Evolutionary conservation across 2,797 vertebrate species (phyloP).

Genomic region (Sylvilagus floridanus): DNA sequence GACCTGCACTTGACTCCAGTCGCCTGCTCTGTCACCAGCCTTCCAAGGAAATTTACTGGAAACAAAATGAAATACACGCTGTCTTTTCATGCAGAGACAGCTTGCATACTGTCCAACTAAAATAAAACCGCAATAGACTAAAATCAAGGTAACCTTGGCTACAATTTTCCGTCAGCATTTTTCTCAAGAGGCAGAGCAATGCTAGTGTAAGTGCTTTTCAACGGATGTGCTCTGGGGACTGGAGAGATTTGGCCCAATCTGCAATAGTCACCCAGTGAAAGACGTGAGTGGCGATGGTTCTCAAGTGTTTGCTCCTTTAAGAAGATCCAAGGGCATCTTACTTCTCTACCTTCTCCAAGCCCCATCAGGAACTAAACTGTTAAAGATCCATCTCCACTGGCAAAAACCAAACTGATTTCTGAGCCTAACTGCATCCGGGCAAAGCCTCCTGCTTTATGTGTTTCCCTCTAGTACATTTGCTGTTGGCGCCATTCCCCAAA

Average conservation of each 20-base stretch:
- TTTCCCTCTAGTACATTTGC: background rate
- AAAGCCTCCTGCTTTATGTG: background rate
- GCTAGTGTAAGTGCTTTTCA: background rate
- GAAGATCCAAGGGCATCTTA: background rate
- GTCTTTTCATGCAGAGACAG: conserved; percentile 4
- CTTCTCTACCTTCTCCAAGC: background rate
- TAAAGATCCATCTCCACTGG: background rate
- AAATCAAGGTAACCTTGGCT: background rate
- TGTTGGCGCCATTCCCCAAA: background rate
- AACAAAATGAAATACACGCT: background rate
- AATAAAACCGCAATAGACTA: conserved; percentile 43
- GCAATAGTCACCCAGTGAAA: background rate
- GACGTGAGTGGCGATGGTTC: background rate
- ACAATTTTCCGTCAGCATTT: background rate
- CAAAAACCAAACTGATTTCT: conserved; percentile 54
- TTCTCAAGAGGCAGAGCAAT: background rate
- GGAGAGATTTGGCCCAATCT: background rate
- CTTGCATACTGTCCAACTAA: background rate
- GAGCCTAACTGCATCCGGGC: background rate
- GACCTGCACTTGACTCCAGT: background rate
- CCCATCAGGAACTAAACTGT: conserved; percentile 23
- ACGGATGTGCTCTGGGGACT: background rate
- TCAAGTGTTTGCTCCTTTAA: background rate
- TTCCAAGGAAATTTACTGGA: background rate
- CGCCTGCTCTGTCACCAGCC: background rate